Conservation (phyloP, 2,888 invertebrate species). For the Nipponacmea schrenckii region DNA sequence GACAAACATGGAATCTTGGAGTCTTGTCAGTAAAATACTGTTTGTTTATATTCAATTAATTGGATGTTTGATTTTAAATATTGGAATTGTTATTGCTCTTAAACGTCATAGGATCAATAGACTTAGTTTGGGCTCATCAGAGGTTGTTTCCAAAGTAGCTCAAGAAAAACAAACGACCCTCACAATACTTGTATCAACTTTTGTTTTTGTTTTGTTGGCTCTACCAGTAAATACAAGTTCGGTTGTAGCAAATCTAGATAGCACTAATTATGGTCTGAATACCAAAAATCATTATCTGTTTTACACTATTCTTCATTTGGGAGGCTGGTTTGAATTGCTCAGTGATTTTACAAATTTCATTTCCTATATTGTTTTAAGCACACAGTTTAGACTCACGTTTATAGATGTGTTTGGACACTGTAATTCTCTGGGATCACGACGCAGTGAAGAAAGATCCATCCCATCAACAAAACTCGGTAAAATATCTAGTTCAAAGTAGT, state of each 20-base stretch:
- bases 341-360: slow-evolving; percentile 7
- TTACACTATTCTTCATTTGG: neutral
- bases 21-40: slow-evolving; percentile 5
- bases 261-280: slow-evolving; percentile 2
- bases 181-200: slow-evolving; percentile 14
- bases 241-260: neutral
- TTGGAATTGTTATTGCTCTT: slow-evolving; percentile 1
- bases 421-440: neutral
- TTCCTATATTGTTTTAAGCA: slow-evolving; percentile 9
- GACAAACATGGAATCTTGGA: neutral
- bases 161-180: slow-evolving; percentile 6
- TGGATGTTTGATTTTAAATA: slow-evolving; percentile 7
- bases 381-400: neutral
- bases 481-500: too few relatives aligned
- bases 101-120: neutral
- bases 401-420: neutral
- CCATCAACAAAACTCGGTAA: too few relatives aligned
- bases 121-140: neutral
- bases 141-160: neutral
- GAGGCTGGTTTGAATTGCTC: neutral
- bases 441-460: too few relatives aligned
- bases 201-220: slow-evolving; percentile 11
- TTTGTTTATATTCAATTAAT: slow-evolving; percentile 11
- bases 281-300: slow-evolving; percentile 13
- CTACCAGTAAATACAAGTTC: slow-evolving; percentile 11